phyloP scores from a whole-genome alignment of 1,140 invertebrate genomes.

The Ridgeia piscesae region DNA sequence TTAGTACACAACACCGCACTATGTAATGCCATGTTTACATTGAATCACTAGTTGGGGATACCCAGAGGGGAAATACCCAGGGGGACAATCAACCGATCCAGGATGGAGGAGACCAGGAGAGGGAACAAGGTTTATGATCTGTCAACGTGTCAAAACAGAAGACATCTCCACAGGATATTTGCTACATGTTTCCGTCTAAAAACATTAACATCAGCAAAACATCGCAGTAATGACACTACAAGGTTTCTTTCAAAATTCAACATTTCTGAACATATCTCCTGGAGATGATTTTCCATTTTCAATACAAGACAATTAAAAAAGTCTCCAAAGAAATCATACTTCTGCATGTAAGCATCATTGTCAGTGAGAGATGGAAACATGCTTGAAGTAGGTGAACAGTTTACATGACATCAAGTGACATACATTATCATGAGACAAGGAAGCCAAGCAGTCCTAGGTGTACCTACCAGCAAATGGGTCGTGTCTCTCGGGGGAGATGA shows the following conservation, averaged over 20 bases:
- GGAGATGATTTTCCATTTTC: background rate
- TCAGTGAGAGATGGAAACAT: background rate
- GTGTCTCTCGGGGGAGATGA: conserved; percentile 89
- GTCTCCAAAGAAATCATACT: background rate
- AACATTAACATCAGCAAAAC: no score
- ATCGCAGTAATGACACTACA: no score
- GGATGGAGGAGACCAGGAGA: background rate
- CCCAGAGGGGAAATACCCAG: background rate
- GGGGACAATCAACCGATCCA: background rate
- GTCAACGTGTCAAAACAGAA: background rate
- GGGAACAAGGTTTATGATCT: background rate
- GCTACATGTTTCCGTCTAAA: background rate
- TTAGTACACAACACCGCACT: background rate
- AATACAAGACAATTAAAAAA: background rate
- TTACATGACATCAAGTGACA: background rate
- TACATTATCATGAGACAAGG: background rate
- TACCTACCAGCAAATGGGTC: conserved; percentile 95
- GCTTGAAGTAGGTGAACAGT: background rate
- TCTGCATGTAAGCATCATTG: no score
- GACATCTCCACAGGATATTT: background rate
- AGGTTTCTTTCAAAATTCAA: background rate
- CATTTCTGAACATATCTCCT: background rate
- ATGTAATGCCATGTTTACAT: background rate
- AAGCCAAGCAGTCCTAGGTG: background rate
- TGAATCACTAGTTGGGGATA: background rate